phyloP scores from a whole-genome alignment of 2,888 invertebrate species.

The Elysia crispata region DNA sequence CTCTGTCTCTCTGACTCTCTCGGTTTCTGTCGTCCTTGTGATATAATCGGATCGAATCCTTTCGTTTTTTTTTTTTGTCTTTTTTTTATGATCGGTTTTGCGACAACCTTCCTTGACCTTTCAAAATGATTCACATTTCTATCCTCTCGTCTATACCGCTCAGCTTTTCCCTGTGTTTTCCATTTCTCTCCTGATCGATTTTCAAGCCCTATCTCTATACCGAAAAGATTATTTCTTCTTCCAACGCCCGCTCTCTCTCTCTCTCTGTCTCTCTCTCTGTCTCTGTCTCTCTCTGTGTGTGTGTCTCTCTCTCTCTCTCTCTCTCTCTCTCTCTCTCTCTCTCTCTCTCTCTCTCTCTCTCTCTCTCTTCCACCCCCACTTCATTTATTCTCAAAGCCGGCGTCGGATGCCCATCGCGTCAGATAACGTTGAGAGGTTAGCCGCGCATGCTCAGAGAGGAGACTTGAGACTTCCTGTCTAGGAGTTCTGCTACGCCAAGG shows the following conservation, averaged over 20 bases:
- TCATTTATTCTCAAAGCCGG: neutral
- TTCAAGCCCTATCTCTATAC: neutral
- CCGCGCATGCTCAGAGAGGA: neutral
- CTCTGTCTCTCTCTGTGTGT: conserved; percentile 17
- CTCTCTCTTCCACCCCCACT: neutral
- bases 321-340: too few relatives aligned
- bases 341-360: conserved; percentile 5
- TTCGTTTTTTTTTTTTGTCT: too few relatives aligned
- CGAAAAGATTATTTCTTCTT: too few relatives aligned
- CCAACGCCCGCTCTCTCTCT: neutral
- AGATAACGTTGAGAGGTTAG: neutral
- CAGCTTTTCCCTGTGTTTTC: neutral
- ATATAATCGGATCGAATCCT: too few relatives aligned
- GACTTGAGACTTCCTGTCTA: neutral
- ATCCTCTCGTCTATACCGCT: neutral
- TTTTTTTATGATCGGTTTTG: too few relatives aligned
- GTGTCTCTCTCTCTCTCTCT: neutral
- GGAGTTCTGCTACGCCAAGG: neutral
- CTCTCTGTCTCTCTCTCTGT: conserved; percentile 3
- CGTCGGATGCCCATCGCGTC: too few relatives aligned
- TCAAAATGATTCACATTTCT: neutral
- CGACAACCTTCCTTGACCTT: neutral
- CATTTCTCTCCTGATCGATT: neutral
- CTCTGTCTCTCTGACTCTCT: too few relatives aligned
- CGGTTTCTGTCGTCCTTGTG: too few relatives aligned